Evolutionary conservation across 2,888 invertebrate species (phyloP), one percentile per base, ranked within the genome.

Genomic region (Acrocera orbiculus): DNA sequence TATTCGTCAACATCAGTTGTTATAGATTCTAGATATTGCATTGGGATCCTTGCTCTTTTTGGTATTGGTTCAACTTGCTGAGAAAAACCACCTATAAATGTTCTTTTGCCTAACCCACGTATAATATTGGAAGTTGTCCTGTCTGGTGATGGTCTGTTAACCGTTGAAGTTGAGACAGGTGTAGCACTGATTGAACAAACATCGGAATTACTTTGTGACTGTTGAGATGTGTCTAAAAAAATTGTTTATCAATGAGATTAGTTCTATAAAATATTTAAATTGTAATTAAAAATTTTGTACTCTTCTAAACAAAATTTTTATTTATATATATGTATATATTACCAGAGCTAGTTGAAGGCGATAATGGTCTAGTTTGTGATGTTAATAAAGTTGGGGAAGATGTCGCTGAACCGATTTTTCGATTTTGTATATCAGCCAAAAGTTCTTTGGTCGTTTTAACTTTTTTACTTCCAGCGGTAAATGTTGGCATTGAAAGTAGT

Each of bases 361-460:
- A n/a, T 19, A 14, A 4, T 16, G 31, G 35, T 5, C 44, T 39
- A 30, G 52, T 50, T 28, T 52, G 47, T 16, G 47, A 41, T 15
- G 44, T 42, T 4, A 42, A 37, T 35, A 44, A 37, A 2, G 48
- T 41, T 17, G 47, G 40, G n/a, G 50, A 47, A 9, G 46, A 42
- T 22, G 46, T 44, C 4, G 44, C 39, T 3, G 38, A 17, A 2
- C 44, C 39, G 1, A 49, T 38, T 37, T 57, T 58, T 6, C 56
- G 45, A 40, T 50, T 57, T 43, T 59, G 57, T 35, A 59, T 53
- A 42, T 59, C 59, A n/a, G 57, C 56, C 17, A 54, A 51, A 3
- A 60, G 43, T 39, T 60, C 60, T 32, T 54, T 58, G 7, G 60
- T 60, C 0, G 60, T 60, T 46, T 60, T 60, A 0, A 60, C 58